Base-by-base conservation (phyloP, 2,113 vertebrate species). In the Cardinalis cardinalis region DNA sequence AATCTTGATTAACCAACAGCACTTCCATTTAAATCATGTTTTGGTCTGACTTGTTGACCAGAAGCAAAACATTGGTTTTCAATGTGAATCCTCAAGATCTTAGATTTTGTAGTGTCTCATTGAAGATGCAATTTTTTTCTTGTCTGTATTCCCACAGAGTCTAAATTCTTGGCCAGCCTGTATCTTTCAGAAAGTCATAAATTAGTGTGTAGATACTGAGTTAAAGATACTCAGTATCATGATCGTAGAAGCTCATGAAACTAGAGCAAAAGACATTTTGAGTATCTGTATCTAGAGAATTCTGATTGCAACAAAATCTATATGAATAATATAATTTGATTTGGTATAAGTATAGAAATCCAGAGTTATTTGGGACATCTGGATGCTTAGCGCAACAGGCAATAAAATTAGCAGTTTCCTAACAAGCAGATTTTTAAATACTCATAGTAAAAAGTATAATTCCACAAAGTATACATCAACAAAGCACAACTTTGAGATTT, bases 401-500 rank as follows among this genome's bases (percentile, higher is more conserved):
- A 64, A 60, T 63, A 48, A 79, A 83, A 52, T 55, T 55, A 71
- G 18, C 40, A 36, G 21, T 59, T 89, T 73, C 41, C 25, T 69
- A 78, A 61, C 23, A 56, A 78, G 7, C 5, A 55, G 14, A 32
- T 88, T 96, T 96, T 72, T 70, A 71, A 78, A 78, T 23, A 60
- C 2, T 3, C 29, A 14, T 46, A 64, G 12, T 72, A 80, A 83
- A 75, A 91, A 94, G 77, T 46, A 56, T 13, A 76, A 85, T 66
- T 40, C 7, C 41, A 40, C 31, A 60, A 84, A 88, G 77, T 32
- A 64, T 18, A 44, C 48, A 61, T 31, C 56, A 95, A 69, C 28
- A 90, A 83, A 87, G 25, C 40, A 91, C 51, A 88, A 18, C 24
- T 90, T 80, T 14, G 28, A 88, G 68, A 80, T 75, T 82, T 70